Conservation (phyloP, 2,888 invertebrate species). For the Periphyllus acericola region DNA sequence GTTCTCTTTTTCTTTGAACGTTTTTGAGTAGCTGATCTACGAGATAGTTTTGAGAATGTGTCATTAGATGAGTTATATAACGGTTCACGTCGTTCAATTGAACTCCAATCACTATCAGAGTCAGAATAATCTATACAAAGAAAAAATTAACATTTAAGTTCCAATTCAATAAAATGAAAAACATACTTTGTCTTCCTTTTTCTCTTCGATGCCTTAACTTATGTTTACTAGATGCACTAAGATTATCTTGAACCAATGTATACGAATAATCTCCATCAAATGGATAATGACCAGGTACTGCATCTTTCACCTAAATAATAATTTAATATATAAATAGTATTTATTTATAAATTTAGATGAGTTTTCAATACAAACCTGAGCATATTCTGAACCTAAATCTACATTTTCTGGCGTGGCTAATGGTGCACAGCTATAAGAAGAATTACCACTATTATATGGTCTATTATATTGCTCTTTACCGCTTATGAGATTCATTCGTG, state of each 20-base stretch:
- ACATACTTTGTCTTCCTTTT: conserved; percentile 73
- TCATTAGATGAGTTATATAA: conserved; percentile 65
- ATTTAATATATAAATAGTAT: conserved; percentile 28
- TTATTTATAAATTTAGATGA: neutral
- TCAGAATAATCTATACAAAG: conserved; percentile 79
- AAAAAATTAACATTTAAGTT: conserved; percentile 45
- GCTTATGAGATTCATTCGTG: conserved; percentile 74
- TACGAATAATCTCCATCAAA: conserved; percentile 75
- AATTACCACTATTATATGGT: conserved; percentile 67
- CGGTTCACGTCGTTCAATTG: conserved; percentile 73
- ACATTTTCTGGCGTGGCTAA: conserved; percentile 81
- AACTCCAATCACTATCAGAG: conserved; percentile 89
- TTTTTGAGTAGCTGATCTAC: conserved; percentile 77
- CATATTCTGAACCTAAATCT: conserved; percentile 80
- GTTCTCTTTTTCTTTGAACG: conserved; percentile 78
- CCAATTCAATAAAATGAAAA: neutral
- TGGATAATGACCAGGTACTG: conserved; percentile 70
- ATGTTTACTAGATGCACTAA: conserved; percentile 71
- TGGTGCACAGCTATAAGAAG: conserved; percentile 75
- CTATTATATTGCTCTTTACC: conserved; percentile 67
- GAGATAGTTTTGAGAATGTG: conserved; percentile 75
- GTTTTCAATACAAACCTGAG: conserved; percentile 70
- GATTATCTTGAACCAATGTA: conserved; percentile 75
- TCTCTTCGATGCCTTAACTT: conserved; percentile 73
- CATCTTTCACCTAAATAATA: conserved; percentile 70